These are phyloP conservation scores for Penaeus vannamei DNA, from an alignment of 1,140 invertebrate species.

Conservation along the genomic window DNA sequence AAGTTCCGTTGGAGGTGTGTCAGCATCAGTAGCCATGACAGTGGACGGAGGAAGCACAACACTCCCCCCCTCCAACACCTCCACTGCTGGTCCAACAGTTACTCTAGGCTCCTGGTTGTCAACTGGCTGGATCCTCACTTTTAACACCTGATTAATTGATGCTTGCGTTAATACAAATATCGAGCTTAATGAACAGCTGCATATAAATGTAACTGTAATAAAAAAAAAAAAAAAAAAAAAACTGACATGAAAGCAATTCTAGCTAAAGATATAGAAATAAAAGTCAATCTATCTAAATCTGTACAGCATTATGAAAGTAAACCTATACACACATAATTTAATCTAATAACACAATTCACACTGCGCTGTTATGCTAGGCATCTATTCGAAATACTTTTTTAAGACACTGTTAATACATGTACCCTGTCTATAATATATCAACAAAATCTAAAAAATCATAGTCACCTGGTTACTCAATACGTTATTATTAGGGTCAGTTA, in stretches of 20 bases:
- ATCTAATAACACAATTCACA: too few species aligned
- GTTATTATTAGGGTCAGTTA: conserved; percentile 72
- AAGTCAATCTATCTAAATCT: too few species aligned
- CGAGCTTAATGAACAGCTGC: too few species aligned
- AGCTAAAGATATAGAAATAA: too few species aligned
- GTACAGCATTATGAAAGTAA: too few species aligned
- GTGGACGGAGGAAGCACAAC: conserved; percentile 69
- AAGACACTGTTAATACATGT: not conserved
- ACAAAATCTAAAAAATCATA: not conserved
- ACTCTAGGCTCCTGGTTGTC: conserved; percentile 71
- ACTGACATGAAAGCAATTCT: too few species aligned
- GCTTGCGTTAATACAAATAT: too few species aligned
- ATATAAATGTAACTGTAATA: too few species aligned
- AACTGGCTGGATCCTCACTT: conserved; percentile 70
- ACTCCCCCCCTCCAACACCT: conserved; percentile 71
- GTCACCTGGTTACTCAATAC: conserved; percentile 69
- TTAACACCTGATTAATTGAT: conserved; percentile 67
- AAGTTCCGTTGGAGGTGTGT: conserved; percentile 71
- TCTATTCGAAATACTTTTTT: too few species aligned
- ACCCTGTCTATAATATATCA: not conserved
- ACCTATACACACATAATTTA: too few species aligned
- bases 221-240: too few species aligned
- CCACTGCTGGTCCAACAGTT: conserved; percentile 63
- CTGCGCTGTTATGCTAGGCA: too few species aligned
- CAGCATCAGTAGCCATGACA: conserved; percentile 71